These are phyloP conservation scores for Bufo gargarizans DNA, from an alignment of 2,113 vertebrate species.

Conservation along the genomic window DNA sequence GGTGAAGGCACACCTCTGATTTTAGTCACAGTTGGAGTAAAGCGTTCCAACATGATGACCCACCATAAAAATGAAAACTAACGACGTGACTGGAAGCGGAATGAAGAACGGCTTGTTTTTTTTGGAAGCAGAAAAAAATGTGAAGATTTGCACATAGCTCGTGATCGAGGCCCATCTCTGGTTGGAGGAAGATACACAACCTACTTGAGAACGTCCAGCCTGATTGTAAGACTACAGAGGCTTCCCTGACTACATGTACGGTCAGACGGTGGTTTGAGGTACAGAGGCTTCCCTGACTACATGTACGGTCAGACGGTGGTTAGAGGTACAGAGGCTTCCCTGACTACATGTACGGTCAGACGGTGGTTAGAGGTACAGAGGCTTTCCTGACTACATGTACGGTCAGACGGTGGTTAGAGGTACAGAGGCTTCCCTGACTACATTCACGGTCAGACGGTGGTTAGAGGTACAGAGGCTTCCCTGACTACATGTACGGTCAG, in stretches of 20 bases:
- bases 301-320: conserved; percentile 17
- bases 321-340: not conserved
- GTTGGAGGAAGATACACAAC: not conserved
- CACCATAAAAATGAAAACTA: conserved; percentile 56
- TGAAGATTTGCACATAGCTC: not conserved
- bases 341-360: not conserved
- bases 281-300: not conserved
- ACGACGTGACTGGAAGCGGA: conserved; percentile 2
- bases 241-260: not conserved
- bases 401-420: too few relatives aligned
- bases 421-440: not conserved
- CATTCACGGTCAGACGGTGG: conserved; percentile 15
- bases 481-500: not conserved
- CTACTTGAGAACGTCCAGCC: not conserved
- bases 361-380: too few relatives aligned
- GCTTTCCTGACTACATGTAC: not conserved
- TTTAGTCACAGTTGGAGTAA: conserved; percentile 56
- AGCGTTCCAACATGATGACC: conserved; percentile 53
- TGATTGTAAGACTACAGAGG: conserved; percentile 17
- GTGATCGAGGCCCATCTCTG: not conserved
- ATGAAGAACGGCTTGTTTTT: not conserved
- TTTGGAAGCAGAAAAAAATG: conserved; percentile 26
- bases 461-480: not conserved
- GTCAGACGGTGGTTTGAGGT: conserved; percentile 6
- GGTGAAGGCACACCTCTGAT: not conserved